Evolutionary conservation across 2,797 vertebrate genomes (phyloP), one percentile per base, ranked within the genome.

Genomic region (Sebastiscus tertius): DNA sequence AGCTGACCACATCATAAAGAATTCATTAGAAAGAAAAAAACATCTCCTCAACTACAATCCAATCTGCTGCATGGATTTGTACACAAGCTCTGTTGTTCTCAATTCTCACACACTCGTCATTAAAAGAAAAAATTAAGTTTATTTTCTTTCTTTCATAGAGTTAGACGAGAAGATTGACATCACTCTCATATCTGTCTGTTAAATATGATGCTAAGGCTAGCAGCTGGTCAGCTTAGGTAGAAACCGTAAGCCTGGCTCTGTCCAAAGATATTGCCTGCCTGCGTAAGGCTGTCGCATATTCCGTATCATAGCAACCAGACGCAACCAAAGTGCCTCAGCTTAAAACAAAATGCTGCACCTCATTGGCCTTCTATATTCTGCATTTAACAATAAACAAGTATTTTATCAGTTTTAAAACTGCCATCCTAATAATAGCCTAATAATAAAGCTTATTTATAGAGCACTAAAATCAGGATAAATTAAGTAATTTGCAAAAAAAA

Each of bases 1-100:
- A 83, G 84, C 80, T 72, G 24, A 33, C 56, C 24, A 65, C 65
- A 46, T 67, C 49, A 90, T 89, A 11, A 92, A 91, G 82, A 42
- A 90, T 82, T 80, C 6, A 89, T 77, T 16, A 69, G 14, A 52
- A 69, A 62, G 54, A 65, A 71, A 65, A 56, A 72, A 80, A 80
- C 87, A 36, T 61, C 46, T 75, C 26, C 26, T 68, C 68, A 52
- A 59, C 79, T 63, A 71, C 31, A 61, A 54, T 59, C 18, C 14
- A 62, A 75, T 81, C 70, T 81, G 75, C 56, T 77, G 68, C 66
- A 49, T 72, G 46, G 20, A 54, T 56, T 6, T 75, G 27, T 65
- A 29, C 11, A 39, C n/a, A 54, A 14, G 46, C 36, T 42, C 46
- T 24, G 29, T 58, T 24, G 29, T 58, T 10, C 56, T 49, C 27